A percentile compares a stretch with the other conserved stretches of the same genome.
These are phyloP conservation scores for Polia nebulosa DNA, from an alignment of 2,888 invertebrate species.

Conservation along the genomic window DNA sequence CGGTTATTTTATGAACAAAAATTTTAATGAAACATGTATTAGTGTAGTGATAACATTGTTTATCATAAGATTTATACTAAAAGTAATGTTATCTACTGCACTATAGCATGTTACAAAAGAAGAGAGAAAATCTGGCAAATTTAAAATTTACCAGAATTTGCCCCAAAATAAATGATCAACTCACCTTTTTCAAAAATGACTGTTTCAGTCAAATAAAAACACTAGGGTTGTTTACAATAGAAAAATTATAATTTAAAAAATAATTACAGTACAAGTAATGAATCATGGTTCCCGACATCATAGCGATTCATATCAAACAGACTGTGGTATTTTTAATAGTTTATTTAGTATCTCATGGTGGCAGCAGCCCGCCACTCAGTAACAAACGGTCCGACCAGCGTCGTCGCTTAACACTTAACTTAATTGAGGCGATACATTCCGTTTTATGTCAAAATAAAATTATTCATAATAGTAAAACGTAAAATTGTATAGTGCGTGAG, in stretches of 20 bases:
- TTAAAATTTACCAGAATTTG: slow-evolving; percentile 17
- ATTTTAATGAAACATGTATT: neutral
- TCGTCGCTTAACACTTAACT: slow-evolving; percentile 73
- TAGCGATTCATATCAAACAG: slow-evolving; percentile 67
- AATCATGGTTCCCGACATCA: slow-evolving; percentile 66
- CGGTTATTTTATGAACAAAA: slow-evolving; percentile 19
- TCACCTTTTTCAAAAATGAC: slow-evolving; percentile 67
- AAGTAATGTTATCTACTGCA: neutral
- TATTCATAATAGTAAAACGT: slow-evolving; percentile 69
- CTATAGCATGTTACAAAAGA: slow-evolving; percentile 15
- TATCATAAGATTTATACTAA: neutral
- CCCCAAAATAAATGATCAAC: slow-evolving; percentile 53
- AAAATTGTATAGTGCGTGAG: slow-evolving; percentile 81
- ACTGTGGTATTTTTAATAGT: slow-evolving; percentile 58
- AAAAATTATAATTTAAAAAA: slow-evolving; percentile 91
- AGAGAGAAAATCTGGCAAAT: slow-evolving; percentile 17
- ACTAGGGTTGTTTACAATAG: slow-evolving; percentile 83
- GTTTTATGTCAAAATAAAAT: slow-evolving; percentile 72
- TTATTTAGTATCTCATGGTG: slow-evolving; percentile 56
- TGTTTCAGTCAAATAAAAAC: slow-evolving; percentile 72
- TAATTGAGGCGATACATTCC: slow-evolving; percentile 76
- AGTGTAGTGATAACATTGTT: slow-evolving; percentile 6
- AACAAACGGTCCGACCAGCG: slow-evolving; percentile 63
- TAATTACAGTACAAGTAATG: slow-evolving; percentile 89
- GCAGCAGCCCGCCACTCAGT: slow-evolving; percentile 46